Percentiles rank a stretch among this genome's conserved stretches.
Evolutionary conservation across 2,888 invertebrate species (phyloP).

Genomic region (Drosophila cyrtoloma): DNA sequence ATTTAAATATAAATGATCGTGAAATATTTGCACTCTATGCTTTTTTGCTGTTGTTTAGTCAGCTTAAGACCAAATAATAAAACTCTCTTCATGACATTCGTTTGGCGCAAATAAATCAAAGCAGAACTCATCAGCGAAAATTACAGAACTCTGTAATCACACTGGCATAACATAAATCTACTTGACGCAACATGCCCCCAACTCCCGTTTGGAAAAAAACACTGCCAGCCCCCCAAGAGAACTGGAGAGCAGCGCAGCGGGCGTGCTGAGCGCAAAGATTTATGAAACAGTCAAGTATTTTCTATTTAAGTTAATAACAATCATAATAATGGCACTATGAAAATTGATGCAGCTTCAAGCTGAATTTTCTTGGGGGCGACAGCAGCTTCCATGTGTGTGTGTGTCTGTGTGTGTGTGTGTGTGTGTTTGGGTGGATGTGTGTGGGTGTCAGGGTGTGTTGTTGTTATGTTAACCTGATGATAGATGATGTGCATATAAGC

Average conservation of each 20-base stretch:
- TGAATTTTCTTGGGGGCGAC: constrained; percentile 5
- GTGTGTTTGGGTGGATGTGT: constrained; percentile 1
- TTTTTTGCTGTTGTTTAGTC: neutral
- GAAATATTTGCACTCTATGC: neutral
- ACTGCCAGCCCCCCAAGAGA: constrained; percentile 1
- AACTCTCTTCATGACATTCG: constrained; percentile 17
- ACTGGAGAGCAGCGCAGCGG: constrained; percentile 43
- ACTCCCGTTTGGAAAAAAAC: constrained; percentile 18
- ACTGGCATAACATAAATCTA: constrained; percentile 68
- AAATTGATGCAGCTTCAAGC: constrained; percentile 71
- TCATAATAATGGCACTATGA: constrained; percentile 82
- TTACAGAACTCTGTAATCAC: constrained; percentile 36
- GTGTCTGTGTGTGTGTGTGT: constrained; percentile 1
- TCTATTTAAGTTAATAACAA: constrained; percentile 83
- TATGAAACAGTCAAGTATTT: constrained; percentile 81
- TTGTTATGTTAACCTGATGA: constrained; percentile 63
- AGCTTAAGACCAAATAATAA: constrained; percentile 7
- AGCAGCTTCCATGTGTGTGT: neutral
- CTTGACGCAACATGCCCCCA: constrained; percentile 64
- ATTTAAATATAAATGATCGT: neutral
- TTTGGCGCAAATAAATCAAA: constrained; percentile 61
- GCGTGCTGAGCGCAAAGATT: constrained; percentile 65
- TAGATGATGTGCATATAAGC: constrained; percentile 80
- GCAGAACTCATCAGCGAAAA: constrained; percentile 65
- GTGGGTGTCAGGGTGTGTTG: constrained; percentile 10